Evolutionary conservation across 2,888 invertebrate species (phyloP).

Genomic region (Aporophyla lueneburgensis): DNA sequence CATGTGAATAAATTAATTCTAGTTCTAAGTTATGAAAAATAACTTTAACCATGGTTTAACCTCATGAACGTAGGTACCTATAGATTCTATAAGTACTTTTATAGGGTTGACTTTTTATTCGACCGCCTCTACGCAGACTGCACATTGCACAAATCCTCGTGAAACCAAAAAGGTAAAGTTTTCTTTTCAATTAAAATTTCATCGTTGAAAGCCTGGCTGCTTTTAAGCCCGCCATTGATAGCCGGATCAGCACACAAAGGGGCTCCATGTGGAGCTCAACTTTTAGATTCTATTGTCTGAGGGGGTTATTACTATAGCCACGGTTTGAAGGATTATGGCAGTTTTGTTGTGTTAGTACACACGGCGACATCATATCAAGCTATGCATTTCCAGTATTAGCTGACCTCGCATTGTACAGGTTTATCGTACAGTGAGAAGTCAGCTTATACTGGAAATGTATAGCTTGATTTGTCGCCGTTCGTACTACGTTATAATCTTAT

Average conservation of each 20-base stretch:
- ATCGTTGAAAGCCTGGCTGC: constrained; percentile 24
- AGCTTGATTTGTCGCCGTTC: neutral
- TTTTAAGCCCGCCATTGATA: constrained; percentile 45
- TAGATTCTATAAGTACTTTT: too few relatives aligned
- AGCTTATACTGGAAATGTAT: too few relatives aligned
- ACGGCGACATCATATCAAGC: too few relatives aligned
- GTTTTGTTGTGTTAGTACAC: neutral
- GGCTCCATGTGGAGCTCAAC: constrained; percentile 17
- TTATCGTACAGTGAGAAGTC: too few relatives aligned
- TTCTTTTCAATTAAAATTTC: constrained; percentile 62
- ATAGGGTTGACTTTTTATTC: neutral
- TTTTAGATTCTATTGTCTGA: constrained; percentile 43
- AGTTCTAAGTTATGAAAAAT: neutral
- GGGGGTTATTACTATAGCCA: constrained; percentile 22
- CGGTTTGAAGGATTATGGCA: neutral
- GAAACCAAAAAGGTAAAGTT: constrained; percentile 38
- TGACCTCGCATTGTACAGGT: too few relatives aligned
- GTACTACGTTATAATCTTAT: neutral
- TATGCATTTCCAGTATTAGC: too few relatives aligned
- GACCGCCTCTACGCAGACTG: neutral
- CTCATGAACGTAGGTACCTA: too few relatives aligned
- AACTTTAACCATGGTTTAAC: neutral
- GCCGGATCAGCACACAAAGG: constrained; percentile 50
- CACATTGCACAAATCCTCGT: constrained; percentile 21
- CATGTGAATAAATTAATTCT: neutral